Conservation (phyloP, 2,113 vertebrate species). For the Myotis davidii region DNA sequence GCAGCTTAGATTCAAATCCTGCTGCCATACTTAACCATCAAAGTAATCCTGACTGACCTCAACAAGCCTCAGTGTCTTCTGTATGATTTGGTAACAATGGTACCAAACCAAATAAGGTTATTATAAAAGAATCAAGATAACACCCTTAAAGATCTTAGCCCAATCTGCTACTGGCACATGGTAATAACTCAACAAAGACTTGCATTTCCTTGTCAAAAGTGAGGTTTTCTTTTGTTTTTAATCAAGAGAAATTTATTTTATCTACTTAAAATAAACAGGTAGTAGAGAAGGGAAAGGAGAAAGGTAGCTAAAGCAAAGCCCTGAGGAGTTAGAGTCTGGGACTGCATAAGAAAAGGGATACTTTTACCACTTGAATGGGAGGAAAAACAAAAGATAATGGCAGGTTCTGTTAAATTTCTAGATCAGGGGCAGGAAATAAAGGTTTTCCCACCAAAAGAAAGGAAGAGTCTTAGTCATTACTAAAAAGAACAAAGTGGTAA, state of each 20-base stretch:
- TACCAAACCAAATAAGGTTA: neutral
- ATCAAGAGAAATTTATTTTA: slow-evolving; percentile 9
- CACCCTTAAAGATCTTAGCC: neutral
- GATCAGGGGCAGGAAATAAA: slow-evolving; percentile 45
- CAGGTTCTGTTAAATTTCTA: slow-evolving; percentile 21
- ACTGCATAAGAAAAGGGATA: slow-evolving; percentile 4
- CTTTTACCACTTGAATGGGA: neutral
- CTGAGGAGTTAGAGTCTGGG: neutral
- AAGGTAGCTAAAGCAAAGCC: neutral
- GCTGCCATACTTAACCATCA: neutral
- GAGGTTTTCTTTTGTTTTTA: neutral
- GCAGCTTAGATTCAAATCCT: slow-evolving; percentile 46
- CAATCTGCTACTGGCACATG: neutral
- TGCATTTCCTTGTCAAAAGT: neutral
- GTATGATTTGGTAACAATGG: neutral
- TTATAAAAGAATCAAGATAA: neutral
- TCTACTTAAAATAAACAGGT: neutral
- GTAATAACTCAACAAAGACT: neutral
- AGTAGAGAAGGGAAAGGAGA: neutral
- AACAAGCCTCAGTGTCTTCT: neutral
- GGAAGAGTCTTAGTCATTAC: neutral
- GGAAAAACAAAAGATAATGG: neutral
- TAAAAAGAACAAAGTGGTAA: slow-evolving; percentile 4
- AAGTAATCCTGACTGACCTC: neutral
- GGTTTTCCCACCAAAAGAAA: slow-evolving; percentile 4